Conservation (phyloP, 2,888 invertebrate genomes). For the Campoplex capitator region DNA sequence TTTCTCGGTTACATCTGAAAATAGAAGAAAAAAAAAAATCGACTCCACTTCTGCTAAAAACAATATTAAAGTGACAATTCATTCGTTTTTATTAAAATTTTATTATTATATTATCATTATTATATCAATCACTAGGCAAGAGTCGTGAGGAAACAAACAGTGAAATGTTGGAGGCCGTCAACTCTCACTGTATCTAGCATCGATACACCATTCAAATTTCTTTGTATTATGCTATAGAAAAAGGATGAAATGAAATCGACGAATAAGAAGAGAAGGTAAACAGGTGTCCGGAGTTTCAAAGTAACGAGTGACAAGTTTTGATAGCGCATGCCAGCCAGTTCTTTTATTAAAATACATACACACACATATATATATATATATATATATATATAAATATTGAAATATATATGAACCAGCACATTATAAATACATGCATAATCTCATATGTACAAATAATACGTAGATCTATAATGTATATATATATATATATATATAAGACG, state of each 20-base stretch:
- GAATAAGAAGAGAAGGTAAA: slow-evolving; percentile 62
- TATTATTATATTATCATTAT: not conserved
- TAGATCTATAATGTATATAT: slow-evolving; percentile 16
- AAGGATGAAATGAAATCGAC: slow-evolving; percentile 55
- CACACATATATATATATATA: not conserved
- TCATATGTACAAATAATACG: slow-evolving; percentile 13
- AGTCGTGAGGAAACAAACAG: not conserved
- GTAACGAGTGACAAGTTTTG: slow-evolving; percentile 73
- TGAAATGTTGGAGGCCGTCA: slow-evolving; percentile 38
- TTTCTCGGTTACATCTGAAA: not conserved
- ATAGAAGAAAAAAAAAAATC: not conserved
- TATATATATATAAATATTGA: not conserved
- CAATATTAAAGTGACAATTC: not conserved
- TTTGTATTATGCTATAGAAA: not conserved
- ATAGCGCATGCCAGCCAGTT: slow-evolving; percentile 73
- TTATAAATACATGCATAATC: slow-evolving; percentile 29
- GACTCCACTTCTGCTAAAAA: not conserved
- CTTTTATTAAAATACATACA: slow-evolving; percentile 48
- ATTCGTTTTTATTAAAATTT: not conserved
- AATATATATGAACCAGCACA: slow-evolving; percentile 10
- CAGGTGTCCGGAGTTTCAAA: slow-evolving; percentile 56
- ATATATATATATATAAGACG: slow-evolving; percentile 25
- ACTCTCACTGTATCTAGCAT: not conserved
- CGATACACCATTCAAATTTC: not conserved
- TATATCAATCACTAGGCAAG: not conserved